A percentile compares a stretch with the other conserved stretches of the same genome.
Evolutionary conservation across 2,113 vertebrate genomes (phyloP).

Genomic region (Engystomops pustulosus): DNA sequence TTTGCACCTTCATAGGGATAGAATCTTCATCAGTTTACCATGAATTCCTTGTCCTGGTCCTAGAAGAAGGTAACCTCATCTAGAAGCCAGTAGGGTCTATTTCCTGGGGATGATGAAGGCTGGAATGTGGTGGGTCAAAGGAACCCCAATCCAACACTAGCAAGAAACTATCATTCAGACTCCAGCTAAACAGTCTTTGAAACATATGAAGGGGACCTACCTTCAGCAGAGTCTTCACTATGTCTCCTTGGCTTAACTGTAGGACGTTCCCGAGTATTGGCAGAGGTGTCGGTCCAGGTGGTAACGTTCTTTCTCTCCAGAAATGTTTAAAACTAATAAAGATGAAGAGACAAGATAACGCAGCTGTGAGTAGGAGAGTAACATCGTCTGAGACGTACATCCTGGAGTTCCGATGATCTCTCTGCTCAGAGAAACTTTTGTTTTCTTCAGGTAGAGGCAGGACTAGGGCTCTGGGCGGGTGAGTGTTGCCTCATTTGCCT

Average conservation of each 20-base stretch:
- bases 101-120: too few relatives aligned
- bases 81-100: too few relatives aligned
- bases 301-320: background rate
- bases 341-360: background rate
- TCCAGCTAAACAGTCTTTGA: too few relatives aligned
- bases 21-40: too few relatives aligned
- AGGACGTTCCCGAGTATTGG: slow-evolving; percentile 18
- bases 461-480: background rate
- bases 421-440: background rate
- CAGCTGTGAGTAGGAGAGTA: background rate
- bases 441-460: background rate
- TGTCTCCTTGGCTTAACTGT: background rate
- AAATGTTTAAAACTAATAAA: background rate
- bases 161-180: too few relatives aligned
- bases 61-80: too few relatives aligned
- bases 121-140: too few relatives aligned
- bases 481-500: too few relatives aligned
- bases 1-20: too few relatives aligned
- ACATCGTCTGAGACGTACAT: background rate
- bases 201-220: too few relatives aligned
- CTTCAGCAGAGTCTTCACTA: background rate
- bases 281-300: slow-evolving; percentile 15
- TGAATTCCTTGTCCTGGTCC: too few relatives aligned
- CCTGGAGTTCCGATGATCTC: background rate
- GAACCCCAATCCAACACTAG: background rate